A percentile compares a stretch with the other conserved stretches of the same genome.
These are phyloP conservation scores for Halcyon senegalensis DNA, from an alignment of 2,113 vertebrate genomes.

Conservation along the genomic window DNA sequence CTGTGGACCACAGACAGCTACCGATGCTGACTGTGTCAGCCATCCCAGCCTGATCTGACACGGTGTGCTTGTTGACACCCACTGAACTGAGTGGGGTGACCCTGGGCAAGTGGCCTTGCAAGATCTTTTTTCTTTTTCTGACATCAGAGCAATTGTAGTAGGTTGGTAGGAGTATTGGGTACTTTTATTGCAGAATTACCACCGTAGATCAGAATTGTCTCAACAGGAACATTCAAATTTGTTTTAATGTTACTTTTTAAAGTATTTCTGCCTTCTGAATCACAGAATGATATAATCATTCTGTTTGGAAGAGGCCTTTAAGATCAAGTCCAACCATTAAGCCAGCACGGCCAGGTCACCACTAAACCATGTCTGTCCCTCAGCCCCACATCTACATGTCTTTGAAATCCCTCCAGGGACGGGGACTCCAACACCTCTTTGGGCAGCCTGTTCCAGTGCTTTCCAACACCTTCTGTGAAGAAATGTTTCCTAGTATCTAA, in stretches of 20 bases:
- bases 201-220: background rate
- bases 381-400: background rate
- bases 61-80: background rate
- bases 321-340: background rate
- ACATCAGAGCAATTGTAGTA: background rate
- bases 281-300: background rate
- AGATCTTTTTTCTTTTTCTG: background rate
- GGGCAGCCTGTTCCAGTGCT: too few relatives aligned
- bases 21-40: background rate
- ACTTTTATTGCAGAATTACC: background rate
- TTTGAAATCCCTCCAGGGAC: background rate
- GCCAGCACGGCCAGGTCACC: background rate
- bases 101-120: fast-evolving
- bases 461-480: too few relatives aligned
- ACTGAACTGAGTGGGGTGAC: background rate
- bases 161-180: background rate
- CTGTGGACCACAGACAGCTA: background rate
- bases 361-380: background rate
- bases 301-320: background rate
- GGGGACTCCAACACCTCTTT: background rate
- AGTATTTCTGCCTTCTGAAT: background rate
- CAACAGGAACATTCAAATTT: background rate
- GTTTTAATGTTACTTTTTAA: background rate
- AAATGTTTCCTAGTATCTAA: too few relatives aligned
- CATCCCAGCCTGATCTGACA: background rate